A percentile compares a stretch with the other conserved stretches of the same genome.
Evolutionary conservation across 2,797 vertebrate species (phyloP).

Genomic region (Poliocrania exsul): DNA sequence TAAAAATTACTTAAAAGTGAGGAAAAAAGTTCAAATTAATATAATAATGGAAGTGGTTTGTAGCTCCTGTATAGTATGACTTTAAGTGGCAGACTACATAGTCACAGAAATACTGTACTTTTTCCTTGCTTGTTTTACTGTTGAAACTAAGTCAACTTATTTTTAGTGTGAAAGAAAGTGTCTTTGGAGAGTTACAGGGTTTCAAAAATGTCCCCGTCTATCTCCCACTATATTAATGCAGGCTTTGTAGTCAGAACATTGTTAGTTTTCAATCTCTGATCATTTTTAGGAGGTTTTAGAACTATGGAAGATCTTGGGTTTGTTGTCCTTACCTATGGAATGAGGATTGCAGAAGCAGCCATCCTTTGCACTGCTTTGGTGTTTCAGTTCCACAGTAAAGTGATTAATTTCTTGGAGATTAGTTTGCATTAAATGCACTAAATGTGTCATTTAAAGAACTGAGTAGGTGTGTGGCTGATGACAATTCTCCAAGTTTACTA

Average conservation of each 20-base stretch:
- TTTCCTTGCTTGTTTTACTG: neutral
- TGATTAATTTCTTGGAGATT: neutral
- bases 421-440: neutral
- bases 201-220: neutral
- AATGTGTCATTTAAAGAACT: neutral
- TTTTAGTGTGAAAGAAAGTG: neutral
- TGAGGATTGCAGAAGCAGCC: neutral
- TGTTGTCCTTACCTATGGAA: neutral
- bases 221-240: neutral
- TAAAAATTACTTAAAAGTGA: neutral
- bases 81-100: neutral
- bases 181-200: neutral
- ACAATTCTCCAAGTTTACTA: neutral
- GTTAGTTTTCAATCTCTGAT: neutral
- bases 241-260: neutral
- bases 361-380: neutral
- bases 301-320: neutral
- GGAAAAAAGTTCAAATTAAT: neutral
- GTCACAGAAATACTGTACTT: neutral
- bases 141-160: neutral
- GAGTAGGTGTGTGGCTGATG: neutral
- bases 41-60: neutral
- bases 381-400: neutral
- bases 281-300: neutral
- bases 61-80: neutral